phyloP scores from a whole-genome alignment of 2,797 vertebrate species.

The Alosa sapidissima region DNA sequence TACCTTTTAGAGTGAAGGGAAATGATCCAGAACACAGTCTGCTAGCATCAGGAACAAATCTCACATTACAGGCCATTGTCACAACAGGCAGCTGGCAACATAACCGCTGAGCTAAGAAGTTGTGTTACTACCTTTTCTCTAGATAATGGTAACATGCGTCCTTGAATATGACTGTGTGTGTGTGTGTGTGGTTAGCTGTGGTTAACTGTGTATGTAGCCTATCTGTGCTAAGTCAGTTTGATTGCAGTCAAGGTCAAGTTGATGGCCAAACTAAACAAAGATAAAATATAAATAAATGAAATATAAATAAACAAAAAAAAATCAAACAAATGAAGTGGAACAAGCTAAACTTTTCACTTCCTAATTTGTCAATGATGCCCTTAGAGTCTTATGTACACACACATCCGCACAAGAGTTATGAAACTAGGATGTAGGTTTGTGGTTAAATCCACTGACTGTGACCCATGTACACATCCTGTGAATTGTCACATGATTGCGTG shows the following conservation, averaged over 20 bases:
- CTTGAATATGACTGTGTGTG: too few species aligned
- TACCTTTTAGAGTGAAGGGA: conserved; percentile 61
- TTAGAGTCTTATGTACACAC: background rate
- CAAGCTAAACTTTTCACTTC: background rate
- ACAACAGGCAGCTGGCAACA: background rate
- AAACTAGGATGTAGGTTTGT: background rate
- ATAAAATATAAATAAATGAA: too few species aligned
- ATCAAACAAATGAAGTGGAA: background rate
- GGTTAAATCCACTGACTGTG: background rate
- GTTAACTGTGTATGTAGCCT: too few species aligned
- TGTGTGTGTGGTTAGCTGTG: background rate
- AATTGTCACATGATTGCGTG: background rate
- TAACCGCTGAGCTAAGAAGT: background rate
- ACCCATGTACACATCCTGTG: background rate
- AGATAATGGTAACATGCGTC: too few species aligned
- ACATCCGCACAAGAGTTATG: background rate
- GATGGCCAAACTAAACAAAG: too few species aligned
- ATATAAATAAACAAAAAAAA: background rate
- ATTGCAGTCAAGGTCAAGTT: background rate
- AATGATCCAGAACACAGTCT: conserved; percentile 54
- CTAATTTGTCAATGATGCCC: background rate
- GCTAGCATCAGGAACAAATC: conserved; percentile 48
- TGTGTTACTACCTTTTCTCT: too few species aligned
- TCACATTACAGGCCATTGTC: conserved; percentile 15
- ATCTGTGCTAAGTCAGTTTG: background rate